Percentiles rank a stretch among this genome's conserved stretches.
Evolutionary conservation across 2,797 vertebrate genomes (phyloP).

Genomic region (Pogonophryne albipinna): DNA sequence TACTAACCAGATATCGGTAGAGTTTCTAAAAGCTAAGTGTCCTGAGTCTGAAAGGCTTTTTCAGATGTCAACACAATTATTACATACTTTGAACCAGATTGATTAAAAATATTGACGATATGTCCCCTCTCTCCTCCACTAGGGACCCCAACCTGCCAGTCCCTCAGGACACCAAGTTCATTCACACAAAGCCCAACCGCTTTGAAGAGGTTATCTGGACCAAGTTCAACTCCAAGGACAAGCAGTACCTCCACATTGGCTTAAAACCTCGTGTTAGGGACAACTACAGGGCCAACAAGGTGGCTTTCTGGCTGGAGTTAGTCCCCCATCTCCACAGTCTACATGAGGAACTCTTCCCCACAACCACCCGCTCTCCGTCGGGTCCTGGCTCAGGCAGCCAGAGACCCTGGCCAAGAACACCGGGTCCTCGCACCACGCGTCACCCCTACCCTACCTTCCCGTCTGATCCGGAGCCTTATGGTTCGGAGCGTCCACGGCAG

Average conservation of each 20-base stretch:
- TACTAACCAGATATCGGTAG: background rate
- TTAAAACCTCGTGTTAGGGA: slow-evolving; percentile 93
- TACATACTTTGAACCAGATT: background rate
- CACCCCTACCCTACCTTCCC: slow-evolving; percentile 87
- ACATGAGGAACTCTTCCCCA: slow-evolving; percentile 87
- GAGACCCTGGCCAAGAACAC: slow-evolving; percentile 75
- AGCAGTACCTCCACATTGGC: slow-evolving; percentile 95
- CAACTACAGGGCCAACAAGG: slow-evolving; percentile 96
- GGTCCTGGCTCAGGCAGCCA: slow-evolving; percentile 74
- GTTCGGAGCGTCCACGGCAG: slow-evolving; percentile 80
- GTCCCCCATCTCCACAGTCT: slow-evolving; percentile 94
- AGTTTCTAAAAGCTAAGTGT: background rate
- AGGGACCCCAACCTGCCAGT: slow-evolving; percentile 95
- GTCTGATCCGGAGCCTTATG: slow-evolving; percentile 81
- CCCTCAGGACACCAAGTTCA: slow-evolving; percentile 96
- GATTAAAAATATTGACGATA: slow-evolving; percentile 13
- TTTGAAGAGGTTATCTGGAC: slow-evolving; percentile 98
- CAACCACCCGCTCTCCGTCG: slow-evolving; percentile 87
- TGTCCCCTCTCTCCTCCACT: slow-evolving; percentile 26
- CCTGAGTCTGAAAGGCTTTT: background rate
- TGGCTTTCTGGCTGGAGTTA: slow-evolving; percentile 95
- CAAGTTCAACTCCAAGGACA: slow-evolving; percentile 96
- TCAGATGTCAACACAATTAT: background rate
- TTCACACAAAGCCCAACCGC: slow-evolving; percentile 96
- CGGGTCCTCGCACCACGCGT: slow-evolving; percentile 84